Conservation (phyloP, 35 echinoderm and acorn worm species). For the Anneissia japonica region DNA sequence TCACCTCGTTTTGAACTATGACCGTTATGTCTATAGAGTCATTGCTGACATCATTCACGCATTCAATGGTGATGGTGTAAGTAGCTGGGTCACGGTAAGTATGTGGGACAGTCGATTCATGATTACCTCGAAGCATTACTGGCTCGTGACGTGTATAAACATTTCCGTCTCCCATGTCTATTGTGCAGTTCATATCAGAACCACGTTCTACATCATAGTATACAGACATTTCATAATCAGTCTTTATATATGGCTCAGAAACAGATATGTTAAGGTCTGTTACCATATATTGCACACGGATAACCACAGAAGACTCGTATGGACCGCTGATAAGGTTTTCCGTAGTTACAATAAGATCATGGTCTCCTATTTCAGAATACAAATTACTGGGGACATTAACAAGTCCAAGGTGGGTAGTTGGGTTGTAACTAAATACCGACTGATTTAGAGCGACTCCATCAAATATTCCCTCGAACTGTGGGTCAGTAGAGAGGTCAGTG, state of each 20-base stretch:
- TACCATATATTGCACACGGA: constrained; percentile 73
- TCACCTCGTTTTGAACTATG: constrained; percentile 85
- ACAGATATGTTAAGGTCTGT: constrained; percentile 74
- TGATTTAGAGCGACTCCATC: constrained; percentile 22
- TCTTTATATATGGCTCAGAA: constrained; percentile 77
- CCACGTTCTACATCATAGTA: constrained; percentile 77
- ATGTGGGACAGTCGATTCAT: constrained; percentile 55
- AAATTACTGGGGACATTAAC: constrained; percentile 48
- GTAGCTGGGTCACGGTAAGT: constrained; percentile 53
- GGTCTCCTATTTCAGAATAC: constrained; percentile 74
- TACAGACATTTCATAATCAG: constrained; percentile 51
- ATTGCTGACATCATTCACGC: constrained; percentile 69
- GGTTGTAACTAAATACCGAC: constrained; percentile 30
- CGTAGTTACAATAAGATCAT: constrained; percentile 45
- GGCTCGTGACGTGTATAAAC: background rate
- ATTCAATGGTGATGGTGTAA: constrained; percentile 69
- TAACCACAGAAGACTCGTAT: constrained; percentile 30
- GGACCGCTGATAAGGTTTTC: constrained; percentile 88
- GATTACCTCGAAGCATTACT: constrained; percentile 21
- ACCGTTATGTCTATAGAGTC: constrained; percentile 45
- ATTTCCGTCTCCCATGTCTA: constrained; percentile 66
- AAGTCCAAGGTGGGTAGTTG: constrained; percentile 52
- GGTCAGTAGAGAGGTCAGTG: constrained; percentile 67
- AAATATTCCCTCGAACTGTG: constrained; percentile 55
- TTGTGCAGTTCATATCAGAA: constrained; percentile 60